Conservation (phyloP, 2,113 vertebrate species). For the Equus przewalskii region DNA sequence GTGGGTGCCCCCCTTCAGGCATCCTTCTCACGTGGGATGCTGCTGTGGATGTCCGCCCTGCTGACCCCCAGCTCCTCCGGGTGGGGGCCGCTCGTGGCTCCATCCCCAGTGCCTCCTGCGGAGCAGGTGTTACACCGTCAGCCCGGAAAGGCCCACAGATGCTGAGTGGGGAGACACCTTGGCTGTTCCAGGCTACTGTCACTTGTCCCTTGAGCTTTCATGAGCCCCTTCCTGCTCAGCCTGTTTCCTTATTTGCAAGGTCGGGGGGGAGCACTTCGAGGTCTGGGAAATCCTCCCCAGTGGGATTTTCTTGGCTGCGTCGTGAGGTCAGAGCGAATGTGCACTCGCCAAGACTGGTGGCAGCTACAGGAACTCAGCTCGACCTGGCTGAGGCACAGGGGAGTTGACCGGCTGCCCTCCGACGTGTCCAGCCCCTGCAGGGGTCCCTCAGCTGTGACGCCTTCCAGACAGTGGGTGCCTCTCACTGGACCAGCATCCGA, state of each 20-base stretch:
- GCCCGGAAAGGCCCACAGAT: background rate
- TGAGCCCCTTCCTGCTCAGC: background rate
- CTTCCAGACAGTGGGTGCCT: background rate
- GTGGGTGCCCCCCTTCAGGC: background rate
- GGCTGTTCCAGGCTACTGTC: background rate
- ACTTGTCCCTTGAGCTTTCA: background rate
- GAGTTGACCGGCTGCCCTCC: background rate
- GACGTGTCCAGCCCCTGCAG: background rate
- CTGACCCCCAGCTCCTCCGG: too few relatives aligned
- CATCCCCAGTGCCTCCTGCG: background rate
- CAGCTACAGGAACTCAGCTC: background rate
- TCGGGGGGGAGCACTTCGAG: background rate
- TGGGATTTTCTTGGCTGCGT: background rate
- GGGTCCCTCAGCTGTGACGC: background rate
- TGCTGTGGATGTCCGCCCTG: background rate
- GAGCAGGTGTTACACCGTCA: background rate
- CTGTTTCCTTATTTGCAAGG: background rate
- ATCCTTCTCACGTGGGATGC: background rate
- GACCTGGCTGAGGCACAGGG: background rate
- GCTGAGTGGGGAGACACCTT: background rate
- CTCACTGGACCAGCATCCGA: background rate
- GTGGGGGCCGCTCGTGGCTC: background rate
- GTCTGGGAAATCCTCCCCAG: background rate
- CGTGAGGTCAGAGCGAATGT: too few relatives aligned
- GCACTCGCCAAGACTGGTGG: background rate